Conservation (phyloP, 2,113 vertebrate genomes). For the Nansenia antarctica region DNA sequence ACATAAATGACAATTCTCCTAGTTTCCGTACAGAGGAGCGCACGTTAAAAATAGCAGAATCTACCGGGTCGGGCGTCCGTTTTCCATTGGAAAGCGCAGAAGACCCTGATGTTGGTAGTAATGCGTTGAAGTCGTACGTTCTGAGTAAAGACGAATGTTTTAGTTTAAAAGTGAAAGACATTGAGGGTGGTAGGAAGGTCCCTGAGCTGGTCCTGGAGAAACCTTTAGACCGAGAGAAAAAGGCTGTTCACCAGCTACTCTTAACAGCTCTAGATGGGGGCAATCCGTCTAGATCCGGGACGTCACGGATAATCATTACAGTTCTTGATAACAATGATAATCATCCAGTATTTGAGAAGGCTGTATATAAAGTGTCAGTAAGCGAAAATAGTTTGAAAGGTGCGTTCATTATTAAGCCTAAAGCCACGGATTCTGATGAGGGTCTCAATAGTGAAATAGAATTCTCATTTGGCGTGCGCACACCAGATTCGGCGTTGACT, state of each 20-base stretch:
- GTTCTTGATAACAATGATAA: conserved; percentile 89
- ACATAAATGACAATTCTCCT: conserved; percentile 76
- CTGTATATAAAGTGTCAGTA: conserved; percentile 76
- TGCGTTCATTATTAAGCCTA: conserved; percentile 71
- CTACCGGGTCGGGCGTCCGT: conserved; percentile 64
- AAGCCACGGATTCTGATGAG: conserved; percentile 74
- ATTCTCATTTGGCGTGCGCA: conserved; percentile 58
- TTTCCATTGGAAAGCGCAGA: conserved; percentile 55
- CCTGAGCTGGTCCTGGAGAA: conserved; percentile 5
- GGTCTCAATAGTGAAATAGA: conserved; percentile 63
- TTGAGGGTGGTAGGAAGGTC: conserved; percentile 28
- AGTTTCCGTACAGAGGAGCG: conserved; percentile 70
- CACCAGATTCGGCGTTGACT: conserved; percentile 44
- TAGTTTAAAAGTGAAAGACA: conserved; percentile 26
- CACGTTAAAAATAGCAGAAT: conserved; percentile 73
- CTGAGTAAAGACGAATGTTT: conserved; percentile 43
- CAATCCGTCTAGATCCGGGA: conserved; percentile 78
- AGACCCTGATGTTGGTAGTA: conserved; percentile 57
- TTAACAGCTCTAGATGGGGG: conserved; percentile 87
- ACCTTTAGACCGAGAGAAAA: conserved; percentile 73
- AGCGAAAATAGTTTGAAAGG: conserved; percentile 71
- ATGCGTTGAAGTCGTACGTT: conserved; percentile 52
- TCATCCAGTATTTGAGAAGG: conserved; percentile 79
- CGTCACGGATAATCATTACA: conserved; percentile 73
- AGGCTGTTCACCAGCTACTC: conserved; percentile 73